These are phyloP conservation scores for Eira barbara DNA, from an alignment of 2,113 vertebrate species.

Conservation along the genomic window DNA sequence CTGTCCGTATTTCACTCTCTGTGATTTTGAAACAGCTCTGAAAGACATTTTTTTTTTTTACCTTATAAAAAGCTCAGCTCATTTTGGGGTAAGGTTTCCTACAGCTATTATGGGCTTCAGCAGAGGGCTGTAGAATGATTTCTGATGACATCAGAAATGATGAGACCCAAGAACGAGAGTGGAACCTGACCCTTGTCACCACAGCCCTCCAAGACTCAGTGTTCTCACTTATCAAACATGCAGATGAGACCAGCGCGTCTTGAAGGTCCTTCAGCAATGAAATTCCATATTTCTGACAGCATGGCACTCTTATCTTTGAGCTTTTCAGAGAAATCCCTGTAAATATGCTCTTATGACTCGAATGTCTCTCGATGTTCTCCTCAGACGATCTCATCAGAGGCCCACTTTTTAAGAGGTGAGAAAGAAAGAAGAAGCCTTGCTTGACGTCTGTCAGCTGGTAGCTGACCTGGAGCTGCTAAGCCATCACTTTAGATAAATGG, in stretches of 20 bases:
- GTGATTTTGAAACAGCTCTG: not conserved
- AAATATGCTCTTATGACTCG: not conserved
- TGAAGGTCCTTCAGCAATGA: not conserved
- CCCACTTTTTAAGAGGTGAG: not conserved
- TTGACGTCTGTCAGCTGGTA: not conserved
- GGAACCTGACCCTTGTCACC: not conserved
- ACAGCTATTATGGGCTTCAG: not conserved
- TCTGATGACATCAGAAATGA: not conserved
- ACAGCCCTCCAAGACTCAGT: not conserved
- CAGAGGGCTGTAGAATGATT: not conserved
- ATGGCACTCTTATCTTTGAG: not conserved
- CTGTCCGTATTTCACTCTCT: not conserved
- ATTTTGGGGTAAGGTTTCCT: not conserved
- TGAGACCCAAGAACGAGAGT: not conserved
- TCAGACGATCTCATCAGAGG: not conserved
- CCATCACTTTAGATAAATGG: not conserved
- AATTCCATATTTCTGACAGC: not conserved
- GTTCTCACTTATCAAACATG: not conserved
- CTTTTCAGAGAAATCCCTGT: not conserved
- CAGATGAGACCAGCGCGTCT: not conserved
- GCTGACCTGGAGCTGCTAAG: not conserved
- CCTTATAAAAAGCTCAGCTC: not conserved
- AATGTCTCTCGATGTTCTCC: not conserved
- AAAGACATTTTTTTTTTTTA: conserved; percentile 2
- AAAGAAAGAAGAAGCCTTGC: not conserved